Base-by-base conservation (phyloP, 2,797 vertebrate species). In the Coccyzus lansbergi region DNA sequence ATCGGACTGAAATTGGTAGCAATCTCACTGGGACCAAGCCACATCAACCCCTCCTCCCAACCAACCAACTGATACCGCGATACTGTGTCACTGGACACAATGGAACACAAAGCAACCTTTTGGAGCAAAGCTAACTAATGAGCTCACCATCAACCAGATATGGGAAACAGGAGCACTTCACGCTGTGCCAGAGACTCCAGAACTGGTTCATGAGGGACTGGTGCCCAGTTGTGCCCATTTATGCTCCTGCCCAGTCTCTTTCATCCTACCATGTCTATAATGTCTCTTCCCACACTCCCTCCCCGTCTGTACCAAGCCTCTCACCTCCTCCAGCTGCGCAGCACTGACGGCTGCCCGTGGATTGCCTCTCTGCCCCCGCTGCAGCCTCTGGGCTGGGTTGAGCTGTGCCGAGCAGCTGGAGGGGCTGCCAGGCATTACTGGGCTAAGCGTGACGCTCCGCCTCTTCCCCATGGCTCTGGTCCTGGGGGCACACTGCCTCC, bases 361-460 rank as follows among this genome's bases (percentile, higher is more conserved):
- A 4, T 76, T 46, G 67, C 90, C 63, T 9, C 11, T 13, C 72
- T 71, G 68, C 78, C 42, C 82, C 36, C 4, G 48, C 86, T 5
- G 86, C 93, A 33, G 94, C 72, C 88, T 82, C 80, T 14, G 63
- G 83, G 92, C 79, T 84, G 70, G 46, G 79, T 34, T 58, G 90
- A 59, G 85, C 40, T 71, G 93, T 7, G 58, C 76, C 1, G 28
- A 51, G 95, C 94, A 74, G 93, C 89, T 52, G 59, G 58, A 76
- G 81, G n/a, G 79, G 84, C 95, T 92, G 92, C 86, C 93, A 65
- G 95, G 46, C 21, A 36, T 42, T 90, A 21, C 95, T 1, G 84
- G 92, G 86, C 55, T 7, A 0, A 51, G 95, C 93, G 65, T 81
- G 76, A 96, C 96, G 96, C 96, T 70, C 96, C 96, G 92, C 96